Conservation (phyloP, 2,888 invertebrate species). For the Danaus chrysippus region DNA sequence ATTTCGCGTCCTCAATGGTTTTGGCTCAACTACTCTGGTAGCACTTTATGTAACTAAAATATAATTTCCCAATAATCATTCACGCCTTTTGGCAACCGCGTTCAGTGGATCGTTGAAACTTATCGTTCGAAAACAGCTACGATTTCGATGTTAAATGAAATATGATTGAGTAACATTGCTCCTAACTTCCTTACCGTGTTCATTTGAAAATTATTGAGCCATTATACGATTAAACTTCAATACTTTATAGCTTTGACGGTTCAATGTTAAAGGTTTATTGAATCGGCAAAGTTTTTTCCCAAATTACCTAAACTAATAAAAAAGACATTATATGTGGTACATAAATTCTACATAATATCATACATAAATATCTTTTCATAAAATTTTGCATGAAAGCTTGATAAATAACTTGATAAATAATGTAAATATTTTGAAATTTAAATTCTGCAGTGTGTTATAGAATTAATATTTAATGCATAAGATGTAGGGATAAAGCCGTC, state of each 20-base stretch:
- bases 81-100: slow-evolving; percentile 22
- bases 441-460: no score
- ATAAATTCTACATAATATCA: no score
- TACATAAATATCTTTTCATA: no score
- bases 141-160: slow-evolving; percentile 21
- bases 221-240: slow-evolving; percentile 2
- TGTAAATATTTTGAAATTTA: no score
- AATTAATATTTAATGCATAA: no score
- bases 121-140: slow-evolving; percentile 20
- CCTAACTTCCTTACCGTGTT: background rate
- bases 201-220: background rate
- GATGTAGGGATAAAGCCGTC: no score
- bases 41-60: slow-evolving; percentile 8
- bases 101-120: slow-evolving; percentile 23
- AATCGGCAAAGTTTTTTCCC: background rate
- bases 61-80: slow-evolving; percentile 15
- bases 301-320: background rate
- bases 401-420: no score
- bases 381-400: no score
- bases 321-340: no score
- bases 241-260: background rate
- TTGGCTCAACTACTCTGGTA: slow-evolving; percentile 10
- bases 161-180: slow-evolving; percentile 16
- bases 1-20: background rate
- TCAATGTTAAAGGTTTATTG: background rate